These are phyloP conservation scores for Clarias macrocephalus DNA, from an alignment of 2,113 vertebrate genomes.

Conservation along the genomic window DNA sequence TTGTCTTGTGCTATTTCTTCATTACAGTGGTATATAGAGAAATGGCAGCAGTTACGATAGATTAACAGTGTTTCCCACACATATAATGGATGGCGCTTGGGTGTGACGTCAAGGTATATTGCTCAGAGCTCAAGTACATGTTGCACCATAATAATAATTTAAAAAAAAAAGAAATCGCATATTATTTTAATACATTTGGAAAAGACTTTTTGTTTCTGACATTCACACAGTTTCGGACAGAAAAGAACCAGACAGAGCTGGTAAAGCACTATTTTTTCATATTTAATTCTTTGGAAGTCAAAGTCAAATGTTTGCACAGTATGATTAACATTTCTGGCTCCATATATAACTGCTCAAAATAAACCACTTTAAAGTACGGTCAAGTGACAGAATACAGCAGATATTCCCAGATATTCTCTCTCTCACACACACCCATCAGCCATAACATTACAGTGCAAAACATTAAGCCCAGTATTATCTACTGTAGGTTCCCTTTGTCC, in stretches of 20 bases:
- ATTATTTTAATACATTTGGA: background rate
- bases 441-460: too few species aligned
- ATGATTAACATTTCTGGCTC: background rate
- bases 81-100: background rate
- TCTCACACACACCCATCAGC: too few species aligned
- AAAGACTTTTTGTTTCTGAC: background rate
- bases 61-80: constrained; percentile 11
- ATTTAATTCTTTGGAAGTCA: background rate
- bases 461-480: too few species aligned
- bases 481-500: too few species aligned
- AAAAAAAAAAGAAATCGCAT: background rate
- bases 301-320: background rate
- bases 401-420: background rate
- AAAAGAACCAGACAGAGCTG: background rate
- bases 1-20: constrained; percentile 7
- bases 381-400: background rate
- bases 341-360: background rate
- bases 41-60: constrained; percentile 17
- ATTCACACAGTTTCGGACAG: background rate
- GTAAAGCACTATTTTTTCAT: background rate
- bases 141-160: background rate
- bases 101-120: background rate
- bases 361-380: background rate
- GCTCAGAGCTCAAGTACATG: background rate
- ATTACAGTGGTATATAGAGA: constrained; percentile 13